Base-by-base conservation (phyloP, 2,888 invertebrate genomes). In the Cosmopolites sordidus region DNA sequence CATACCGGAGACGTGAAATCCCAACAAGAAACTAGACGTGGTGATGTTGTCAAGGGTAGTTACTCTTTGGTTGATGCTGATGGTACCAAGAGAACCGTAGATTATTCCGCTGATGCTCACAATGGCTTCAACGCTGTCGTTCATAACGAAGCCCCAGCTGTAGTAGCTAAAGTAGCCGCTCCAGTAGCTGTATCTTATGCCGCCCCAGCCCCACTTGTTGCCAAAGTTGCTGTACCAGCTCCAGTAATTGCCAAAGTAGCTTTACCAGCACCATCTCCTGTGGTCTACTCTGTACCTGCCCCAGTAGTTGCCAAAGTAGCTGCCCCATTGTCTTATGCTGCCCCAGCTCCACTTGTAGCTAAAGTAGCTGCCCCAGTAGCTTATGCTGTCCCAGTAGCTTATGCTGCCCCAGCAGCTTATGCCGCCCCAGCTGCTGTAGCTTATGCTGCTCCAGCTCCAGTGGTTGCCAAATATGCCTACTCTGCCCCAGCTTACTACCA, bases 121-220 rank as follows among this genome's bases (percentile, higher is more conserved):
- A 75, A 68, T 55, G 79, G 79, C 50, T 79, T 79, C 69, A 77
- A 78, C 63, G 79, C 79, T 2, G 64, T 78, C 33, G 79, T 79
- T 1, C 73, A 72, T 53, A 76, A 75, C 33, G 76, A 78, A 62
- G 76, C 76, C n/a, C 62, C 69, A 42, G 52, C 48, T 39, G 45
- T 52, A 43, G 45, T 48, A 60, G 52, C 48, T 39, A 48, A 55
- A 43, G 45, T 48, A 60, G 57, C 59, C 61, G 45, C 46, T 18
- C 51, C 51, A 40, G 49, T 45, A 47, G 17, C 27, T 8, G 16
- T 15, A 15, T 15, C 12, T 12, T 18, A 47, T 18, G 51, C 61
- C 43, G 61, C 60, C 16, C 56, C 58, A 16, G 63, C 63, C 41
- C 61, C 61, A 37, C 62, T 62, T 16, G 51, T 56, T 9, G 51